These are phyloP conservation scores for Eulemur rufifrons DNA, from an alignment of 2,113 vertebrate genomes.

Conservation along the genomic window DNA sequence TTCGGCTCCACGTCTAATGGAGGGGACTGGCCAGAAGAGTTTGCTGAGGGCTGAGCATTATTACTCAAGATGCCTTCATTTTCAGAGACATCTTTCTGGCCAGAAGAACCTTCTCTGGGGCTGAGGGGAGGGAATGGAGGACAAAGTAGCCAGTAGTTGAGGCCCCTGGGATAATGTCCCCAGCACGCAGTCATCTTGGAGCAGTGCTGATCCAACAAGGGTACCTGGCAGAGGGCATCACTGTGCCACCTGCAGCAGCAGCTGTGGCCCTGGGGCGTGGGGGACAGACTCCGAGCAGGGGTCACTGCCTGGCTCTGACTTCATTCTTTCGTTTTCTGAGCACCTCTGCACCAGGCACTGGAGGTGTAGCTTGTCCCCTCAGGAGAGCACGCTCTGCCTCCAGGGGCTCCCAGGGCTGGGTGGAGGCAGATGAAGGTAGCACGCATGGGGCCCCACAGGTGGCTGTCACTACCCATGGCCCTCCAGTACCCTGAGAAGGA, in stretches of 20 bases:
- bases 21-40: background rate
- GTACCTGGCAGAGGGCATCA: background rate
- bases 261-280: background rate
- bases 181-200: background rate
- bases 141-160: background rate
- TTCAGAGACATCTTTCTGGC: background rate
- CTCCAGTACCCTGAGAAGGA: background rate
- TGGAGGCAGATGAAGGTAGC: background rate
- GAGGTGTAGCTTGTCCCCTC: background rate
- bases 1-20: fast-evolving
- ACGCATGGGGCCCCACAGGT: background rate
- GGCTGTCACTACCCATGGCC: background rate
- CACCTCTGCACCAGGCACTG: background rate
- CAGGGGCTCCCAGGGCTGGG: background rate
- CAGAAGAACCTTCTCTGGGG: background rate
- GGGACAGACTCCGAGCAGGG: background rate
- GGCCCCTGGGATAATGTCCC: background rate
- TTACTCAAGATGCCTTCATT: background rate
- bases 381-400: too few species aligned
- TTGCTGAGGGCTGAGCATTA: background rate
- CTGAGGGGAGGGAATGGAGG: background rate
- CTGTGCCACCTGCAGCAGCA: background rate
- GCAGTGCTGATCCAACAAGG: background rate
- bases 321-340: background rate
- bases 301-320: background rate